A percentile compares a stretch with the other conserved stretches of the same genome.
Evolutionary conservation across 2,888 invertebrate genomes (phyloP).

Genomic region (Plemyria rubiginata): DNA sequence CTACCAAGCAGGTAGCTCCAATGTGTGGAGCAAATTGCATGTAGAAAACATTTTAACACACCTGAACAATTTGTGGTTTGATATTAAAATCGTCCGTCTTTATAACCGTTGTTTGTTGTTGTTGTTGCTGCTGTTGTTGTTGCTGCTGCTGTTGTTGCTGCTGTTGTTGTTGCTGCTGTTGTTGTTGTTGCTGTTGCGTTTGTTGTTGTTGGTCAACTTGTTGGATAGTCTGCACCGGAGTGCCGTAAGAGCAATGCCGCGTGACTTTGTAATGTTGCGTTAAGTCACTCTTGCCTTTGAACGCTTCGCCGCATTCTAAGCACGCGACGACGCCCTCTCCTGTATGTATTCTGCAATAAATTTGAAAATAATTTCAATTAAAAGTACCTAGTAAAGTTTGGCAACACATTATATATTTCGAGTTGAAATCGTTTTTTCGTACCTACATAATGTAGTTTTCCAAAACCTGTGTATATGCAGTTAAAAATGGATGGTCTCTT

Average conservation of each 20-base stretch:
- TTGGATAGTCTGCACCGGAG: constrained; percentile 50
- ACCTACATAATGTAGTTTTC: too few species aligned
- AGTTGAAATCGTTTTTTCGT: too few species aligned
- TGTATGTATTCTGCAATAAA: constrained; percentile 86
- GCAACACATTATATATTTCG: too few species aligned
- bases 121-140: constrained; percentile 57
- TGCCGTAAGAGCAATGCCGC: constrained; percentile 69
- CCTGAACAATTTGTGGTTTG: constrained; percentile 69
- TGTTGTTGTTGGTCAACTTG: constrained; percentile 74
- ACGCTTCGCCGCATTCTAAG: constrained; percentile 91
- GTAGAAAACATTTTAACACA: constrained; percentile 42
- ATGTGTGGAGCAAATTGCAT: constrained; percentile 12
- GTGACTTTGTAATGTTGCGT: constrained; percentile 87
- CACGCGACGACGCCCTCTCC: constrained; percentile 90
- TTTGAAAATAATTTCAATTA: not conserved
- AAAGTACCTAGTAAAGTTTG: too few species aligned
- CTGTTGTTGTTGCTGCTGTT: constrained; percentile 64
- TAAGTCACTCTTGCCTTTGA: constrained; percentile 88
- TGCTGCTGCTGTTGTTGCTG: constrained; percentile 53
- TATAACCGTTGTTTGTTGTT: constrained; percentile 59
- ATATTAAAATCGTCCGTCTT: constrained; percentile 58
- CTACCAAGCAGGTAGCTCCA: not conserved
- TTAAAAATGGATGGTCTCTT: too few species aligned
- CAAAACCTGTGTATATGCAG: too few species aligned
- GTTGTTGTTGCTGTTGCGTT: constrained; percentile 64